Evolutionary conservation across 1,140 invertebrate species (phyloP), one percentile per base, ranked within the genome.

Genomic region (Pinna nobilis): DNA sequence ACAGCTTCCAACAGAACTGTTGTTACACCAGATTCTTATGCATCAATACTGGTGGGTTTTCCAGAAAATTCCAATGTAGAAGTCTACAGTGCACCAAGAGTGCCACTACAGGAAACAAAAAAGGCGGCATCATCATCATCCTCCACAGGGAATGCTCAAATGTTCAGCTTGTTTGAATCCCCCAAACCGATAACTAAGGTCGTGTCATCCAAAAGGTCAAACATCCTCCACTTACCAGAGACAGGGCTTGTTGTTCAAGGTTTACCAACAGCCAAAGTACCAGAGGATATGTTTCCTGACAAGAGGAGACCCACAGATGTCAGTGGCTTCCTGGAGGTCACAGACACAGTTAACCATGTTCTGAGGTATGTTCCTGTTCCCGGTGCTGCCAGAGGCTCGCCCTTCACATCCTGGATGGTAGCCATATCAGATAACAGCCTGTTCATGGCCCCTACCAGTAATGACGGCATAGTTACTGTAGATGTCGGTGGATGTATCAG

Each of bases 311-410:
- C 74, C 1, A 67, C 51, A 55, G 65, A 83, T 47, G 35, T 84
- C 3, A 78, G 85, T 76, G 90, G 89, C 25, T 93, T 90, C 76
- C 82, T 93, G 37, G 92, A 93, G 85, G 87, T 93, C 20, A 87
- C 90, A 51, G 92, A 93, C 84, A 71, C 90, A 18, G 79, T 86
- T 1, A 88, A 85, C 60, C 88, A 90, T 7, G 91, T 89, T 70
- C 73, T 93, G n/a, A 88, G 91, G 70, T 93, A 93, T 76, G 84
- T 93, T 37, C 90, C 92, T 9, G 85, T 93, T 18, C 92, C 92
- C 6, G 82, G 87, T 18, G 73, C 85, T 28, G 69, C 69, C 18
- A 71, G 77, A 13, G 55, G 75, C 13, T 87, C 86, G 0, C 81
- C 85, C 3, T 86, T 86, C 61, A 73, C 80, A 3, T 86, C 83